These are phyloP conservation scores for Calameuta filiformis DNA, from an alignment of 2,888 invertebrate genomes.

Conservation along the genomic window DNA sequence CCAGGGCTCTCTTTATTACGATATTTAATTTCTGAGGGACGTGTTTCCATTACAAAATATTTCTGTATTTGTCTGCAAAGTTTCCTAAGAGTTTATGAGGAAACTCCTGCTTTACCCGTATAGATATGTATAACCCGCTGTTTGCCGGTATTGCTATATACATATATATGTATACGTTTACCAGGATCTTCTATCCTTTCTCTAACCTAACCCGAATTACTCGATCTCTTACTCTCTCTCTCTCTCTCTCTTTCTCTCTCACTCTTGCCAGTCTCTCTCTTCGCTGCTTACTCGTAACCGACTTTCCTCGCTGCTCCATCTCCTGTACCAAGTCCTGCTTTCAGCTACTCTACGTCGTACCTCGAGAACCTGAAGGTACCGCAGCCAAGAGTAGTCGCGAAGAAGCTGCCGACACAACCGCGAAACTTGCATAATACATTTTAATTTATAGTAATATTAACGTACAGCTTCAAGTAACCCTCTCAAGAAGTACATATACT, in stretches of 20 bases:
- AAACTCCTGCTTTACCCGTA: constrained; percentile 48
- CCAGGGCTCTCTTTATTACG: constrained; percentile 44
- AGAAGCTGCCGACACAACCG: constrained; percentile 40
- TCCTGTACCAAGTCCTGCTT: too few species aligned
- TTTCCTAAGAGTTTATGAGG: constrained; percentile 60
- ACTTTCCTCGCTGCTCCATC: too few species aligned
- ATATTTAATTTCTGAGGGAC: constrained; percentile 60
- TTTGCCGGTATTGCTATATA: constrained; percentile 9
- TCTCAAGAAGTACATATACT: not conserved
- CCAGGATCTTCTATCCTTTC: constrained; percentile 11
- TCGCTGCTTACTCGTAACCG: too few species aligned
- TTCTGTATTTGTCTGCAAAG: constrained; percentile 61
- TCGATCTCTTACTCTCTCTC: too few species aligned
- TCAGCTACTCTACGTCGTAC: not conserved
- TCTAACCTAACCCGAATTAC: too few species aligned
- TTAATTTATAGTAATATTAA: constrained; percentile 50
- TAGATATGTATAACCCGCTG: not conserved
- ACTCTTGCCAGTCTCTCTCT: too few species aligned
- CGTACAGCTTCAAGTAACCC: constrained; percentile 32
- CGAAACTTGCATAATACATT: constrained; percentile 49
- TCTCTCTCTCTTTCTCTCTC: too few species aligned
- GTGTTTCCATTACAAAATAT: constrained; percentile 62
- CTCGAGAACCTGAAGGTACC: not conserved
- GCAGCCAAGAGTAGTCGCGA: constrained; percentile 28
- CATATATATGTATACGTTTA: constrained; percentile 27